Conservation (phyloP, 2,113 vertebrate species). For the Chaetura pelagica region DNA sequence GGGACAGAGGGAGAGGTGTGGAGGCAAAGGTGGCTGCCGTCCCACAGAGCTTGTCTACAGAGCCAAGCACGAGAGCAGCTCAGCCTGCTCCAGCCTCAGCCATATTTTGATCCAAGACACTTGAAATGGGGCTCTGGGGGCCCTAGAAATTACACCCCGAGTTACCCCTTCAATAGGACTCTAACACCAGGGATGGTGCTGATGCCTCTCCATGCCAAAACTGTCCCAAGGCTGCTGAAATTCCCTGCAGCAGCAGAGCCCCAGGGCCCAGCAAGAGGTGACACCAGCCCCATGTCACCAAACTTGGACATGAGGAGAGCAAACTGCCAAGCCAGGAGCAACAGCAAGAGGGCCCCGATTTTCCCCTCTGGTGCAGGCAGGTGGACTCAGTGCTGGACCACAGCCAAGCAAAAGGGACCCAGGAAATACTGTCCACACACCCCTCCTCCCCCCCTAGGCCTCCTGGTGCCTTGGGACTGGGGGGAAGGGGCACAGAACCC, state of each 20-base stretch:
- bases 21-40: no score
- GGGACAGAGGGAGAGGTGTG: no score
- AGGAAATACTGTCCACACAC: neutral
- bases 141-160: neutral
- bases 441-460: no score
- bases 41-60: neutral
- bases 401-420: neutral
- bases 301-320: accelerated
- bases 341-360: accelerated
- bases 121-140: neutral
- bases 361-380: neutral
- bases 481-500: neutral
- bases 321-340: neutral
- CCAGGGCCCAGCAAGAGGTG: neutral
- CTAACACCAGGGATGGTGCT: accelerated
- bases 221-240: neutral
- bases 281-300: neutral
- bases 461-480: neutral
- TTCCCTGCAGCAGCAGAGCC: accelerated
- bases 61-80: neutral
- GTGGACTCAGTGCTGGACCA: neutral
- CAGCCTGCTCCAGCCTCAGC: accelerated
- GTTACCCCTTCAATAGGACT: neutral
- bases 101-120: neutral
- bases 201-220: no score